Percentiles rank a stretch among this genome's conserved stretches.
phyloP scores from a whole-genome alignment of 2,797 vertebrate genomes.

The Phataginus tricuspis region DNA sequence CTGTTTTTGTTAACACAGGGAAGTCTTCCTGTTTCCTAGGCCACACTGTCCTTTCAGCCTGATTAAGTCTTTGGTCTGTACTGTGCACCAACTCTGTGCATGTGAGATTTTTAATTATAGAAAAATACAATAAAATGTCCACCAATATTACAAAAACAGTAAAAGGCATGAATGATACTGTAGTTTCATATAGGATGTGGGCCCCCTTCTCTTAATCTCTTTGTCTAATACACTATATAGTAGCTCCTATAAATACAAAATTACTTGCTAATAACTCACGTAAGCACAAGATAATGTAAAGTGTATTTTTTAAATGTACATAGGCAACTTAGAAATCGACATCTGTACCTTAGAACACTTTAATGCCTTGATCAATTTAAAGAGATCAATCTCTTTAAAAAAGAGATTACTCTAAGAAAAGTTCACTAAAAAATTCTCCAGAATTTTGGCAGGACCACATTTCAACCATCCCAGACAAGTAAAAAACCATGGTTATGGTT shows the following conservation, averaged over 20 bases:
- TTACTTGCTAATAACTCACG: slow-evolving; percentile 23
- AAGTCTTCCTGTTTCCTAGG: background rate
- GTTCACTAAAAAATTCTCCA: background rate
- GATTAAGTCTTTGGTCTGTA: background rate
- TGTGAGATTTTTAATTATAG: slow-evolving; percentile 7
- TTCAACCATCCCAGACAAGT: slow-evolving; percentile 26
- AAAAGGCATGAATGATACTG: background rate
- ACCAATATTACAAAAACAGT: background rate
- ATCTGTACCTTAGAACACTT: background rate
- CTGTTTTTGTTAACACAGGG: background rate
- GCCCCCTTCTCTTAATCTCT: background rate
- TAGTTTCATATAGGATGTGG: background rate
- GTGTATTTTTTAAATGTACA: background rate
- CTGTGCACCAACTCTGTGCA: background rate
- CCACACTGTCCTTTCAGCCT: background rate
- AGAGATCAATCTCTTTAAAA: slow-evolving; percentile 17
- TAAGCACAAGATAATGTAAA: background rate
- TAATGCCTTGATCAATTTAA: background rate
- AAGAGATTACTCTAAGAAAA: slow-evolving; percentile 9
- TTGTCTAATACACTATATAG: background rate
- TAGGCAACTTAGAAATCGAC: background rate
- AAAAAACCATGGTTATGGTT: background rate
- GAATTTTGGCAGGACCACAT: background rate
- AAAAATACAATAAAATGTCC: background rate
- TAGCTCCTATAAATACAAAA: slow-evolving; percentile 33